Evolutionary conservation across 2,113 vertebrate species (phyloP).

Genomic region (Conger conger): DNA sequence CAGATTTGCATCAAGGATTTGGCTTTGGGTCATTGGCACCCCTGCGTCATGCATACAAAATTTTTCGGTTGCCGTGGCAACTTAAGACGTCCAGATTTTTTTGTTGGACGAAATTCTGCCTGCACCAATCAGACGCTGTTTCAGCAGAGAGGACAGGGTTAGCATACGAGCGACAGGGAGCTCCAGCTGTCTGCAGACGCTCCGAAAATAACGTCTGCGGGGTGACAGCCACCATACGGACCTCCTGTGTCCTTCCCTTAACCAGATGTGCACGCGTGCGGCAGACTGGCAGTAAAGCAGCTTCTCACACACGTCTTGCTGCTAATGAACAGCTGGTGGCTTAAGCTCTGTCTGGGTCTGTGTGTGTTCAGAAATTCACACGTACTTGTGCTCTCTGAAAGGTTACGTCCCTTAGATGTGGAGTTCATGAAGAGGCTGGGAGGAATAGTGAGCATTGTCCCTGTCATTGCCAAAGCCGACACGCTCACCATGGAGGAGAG

Average conservation of each 20-base stretch:
- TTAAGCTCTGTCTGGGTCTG: no score
- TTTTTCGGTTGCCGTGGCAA: neutral
- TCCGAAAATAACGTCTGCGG: neutral
- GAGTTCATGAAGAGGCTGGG: constrained; percentile 85
- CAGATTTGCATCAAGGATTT: no score
- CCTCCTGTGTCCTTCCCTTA: no score
- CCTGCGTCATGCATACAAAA: no score
- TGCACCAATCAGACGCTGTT: neutral
- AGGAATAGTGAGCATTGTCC: constrained; percentile 84
- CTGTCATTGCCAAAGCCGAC: constrained; percentile 85
- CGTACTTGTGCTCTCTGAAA: constrained; percentile 39
- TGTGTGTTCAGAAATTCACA: neutral
- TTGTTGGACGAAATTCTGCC: neutral
- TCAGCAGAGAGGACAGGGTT: constrained; percentile 5
- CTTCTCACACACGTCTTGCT: neutral
- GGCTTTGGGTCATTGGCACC: no score
- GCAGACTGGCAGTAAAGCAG: neutral
- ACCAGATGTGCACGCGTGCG: neutral
- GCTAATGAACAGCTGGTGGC: no score
- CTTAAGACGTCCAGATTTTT: neutral
- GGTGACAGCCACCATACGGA: no score
- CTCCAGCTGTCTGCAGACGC: neutral
- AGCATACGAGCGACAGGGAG: neutral
- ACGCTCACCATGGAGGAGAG: constrained; percentile 85
- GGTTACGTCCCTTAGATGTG: constrained; percentile 84